Evolutionary conservation across 2,888 invertebrate species (phyloP).

Genomic region (Stictocephala bisonia): DNA sequence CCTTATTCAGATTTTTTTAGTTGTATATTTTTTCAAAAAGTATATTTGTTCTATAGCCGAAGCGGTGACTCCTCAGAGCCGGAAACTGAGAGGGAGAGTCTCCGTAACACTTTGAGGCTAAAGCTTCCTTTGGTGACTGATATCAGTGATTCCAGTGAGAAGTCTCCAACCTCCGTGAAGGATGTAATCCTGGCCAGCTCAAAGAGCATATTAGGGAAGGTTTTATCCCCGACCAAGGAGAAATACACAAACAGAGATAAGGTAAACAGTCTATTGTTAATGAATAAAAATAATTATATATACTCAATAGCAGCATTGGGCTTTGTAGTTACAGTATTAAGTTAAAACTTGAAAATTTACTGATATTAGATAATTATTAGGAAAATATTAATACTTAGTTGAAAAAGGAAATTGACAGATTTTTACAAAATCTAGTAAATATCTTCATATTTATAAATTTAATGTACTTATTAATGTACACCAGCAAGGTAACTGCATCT

Average conservation of each 20-base stretch:
- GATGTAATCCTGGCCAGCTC: constrained; percentile 77
- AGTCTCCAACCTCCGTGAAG: constrained; percentile 67
- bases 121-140: constrained; percentile 42
- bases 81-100: constrained; percentile 59
- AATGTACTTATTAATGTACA: too few species aligned
- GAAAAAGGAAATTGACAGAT: too few species aligned
- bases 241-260: constrained; percentile 63
- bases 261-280: too few species aligned
- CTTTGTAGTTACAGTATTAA: too few species aligned
- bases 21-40: not conserved
- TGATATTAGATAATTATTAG: too few species aligned
- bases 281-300: too few species aligned
- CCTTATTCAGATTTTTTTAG: not conserved
- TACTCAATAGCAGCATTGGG: too few species aligned
- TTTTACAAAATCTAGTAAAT: too few species aligned
- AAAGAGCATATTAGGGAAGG: constrained; percentile 78
- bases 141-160: constrained; percentile 50
- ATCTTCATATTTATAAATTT: too few species aligned
- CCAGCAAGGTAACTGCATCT: too few species aligned
- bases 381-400: too few species aligned
- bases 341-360: too few species aligned
- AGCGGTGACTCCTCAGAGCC: constrained; percentile 51
- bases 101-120: constrained; percentile 49
- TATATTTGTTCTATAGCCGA: constrained; percentile 22
- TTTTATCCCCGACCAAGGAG: constrained; percentile 80